Conservation (phyloP, 2,113 vertebrate species). For the Xiphophorus couchianus region DNA sequence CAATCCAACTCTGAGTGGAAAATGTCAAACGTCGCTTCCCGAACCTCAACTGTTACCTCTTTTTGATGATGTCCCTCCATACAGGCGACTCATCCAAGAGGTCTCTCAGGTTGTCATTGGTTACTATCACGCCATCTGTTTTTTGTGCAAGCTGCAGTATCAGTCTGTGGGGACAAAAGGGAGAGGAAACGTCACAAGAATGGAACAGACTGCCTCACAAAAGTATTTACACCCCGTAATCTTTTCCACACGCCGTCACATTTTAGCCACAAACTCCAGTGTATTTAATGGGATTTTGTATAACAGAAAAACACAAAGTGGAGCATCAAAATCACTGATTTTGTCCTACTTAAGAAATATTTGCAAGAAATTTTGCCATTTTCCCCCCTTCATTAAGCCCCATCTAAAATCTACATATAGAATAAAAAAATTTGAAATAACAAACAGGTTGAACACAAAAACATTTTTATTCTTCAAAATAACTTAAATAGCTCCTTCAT, state of each 20-base stretch:
- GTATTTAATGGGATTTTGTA: not conserved
- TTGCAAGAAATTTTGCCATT: too few relatives aligned
- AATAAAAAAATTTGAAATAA: too few relatives aligned
- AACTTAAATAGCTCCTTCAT: too few relatives aligned
- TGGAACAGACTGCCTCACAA: too few relatives aligned
- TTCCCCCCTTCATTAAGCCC: too few relatives aligned
- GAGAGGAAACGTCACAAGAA: not conserved
- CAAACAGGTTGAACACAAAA: too few relatives aligned
- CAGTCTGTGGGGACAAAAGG: slow-evolving; percentile 70
- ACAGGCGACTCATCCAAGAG: slow-evolving; percentile 83
- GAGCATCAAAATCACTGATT: not conserved
- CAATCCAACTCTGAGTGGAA: not conserved
- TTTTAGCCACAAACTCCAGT: not conserved
- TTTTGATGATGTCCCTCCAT: slow-evolving; percentile 88
- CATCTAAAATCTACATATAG: too few relatives aligned
- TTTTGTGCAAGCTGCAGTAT: slow-evolving; percentile 86
- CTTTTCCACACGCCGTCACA: too few relatives aligned
- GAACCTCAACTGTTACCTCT: slow-evolving; percentile 76
- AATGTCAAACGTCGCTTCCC: not conserved
- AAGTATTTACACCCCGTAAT: too few relatives aligned
- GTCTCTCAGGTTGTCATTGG: slow-evolving; percentile 90
- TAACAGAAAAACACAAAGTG: not conserved
- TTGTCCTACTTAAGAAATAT: too few relatives aligned
- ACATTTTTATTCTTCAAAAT: too few relatives aligned
- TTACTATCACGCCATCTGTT: slow-evolving; percentile 87